Percentiles rank a stretch among this genome's conserved stretches.
phyloP scores from a whole-genome alignment of 2,888 invertebrate species.

The Strigamia crassipes region DNA sequence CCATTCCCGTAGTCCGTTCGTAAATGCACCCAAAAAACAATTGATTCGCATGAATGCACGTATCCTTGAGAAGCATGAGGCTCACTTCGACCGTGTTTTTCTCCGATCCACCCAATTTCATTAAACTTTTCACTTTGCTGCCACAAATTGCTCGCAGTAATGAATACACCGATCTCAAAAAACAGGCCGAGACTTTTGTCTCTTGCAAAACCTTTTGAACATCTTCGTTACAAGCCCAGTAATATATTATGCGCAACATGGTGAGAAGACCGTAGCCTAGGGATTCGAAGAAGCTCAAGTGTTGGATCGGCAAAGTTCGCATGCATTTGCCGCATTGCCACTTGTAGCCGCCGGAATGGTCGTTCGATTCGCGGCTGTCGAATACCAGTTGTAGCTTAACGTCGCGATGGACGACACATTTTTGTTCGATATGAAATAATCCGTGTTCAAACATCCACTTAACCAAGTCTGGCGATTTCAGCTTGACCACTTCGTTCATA shows the following conservation, averaged over 20 bases:
- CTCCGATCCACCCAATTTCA: conserved; percentile 39
- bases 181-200: conserved; percentile 45
- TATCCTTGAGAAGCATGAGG: neutral
- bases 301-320: conserved; percentile 47
- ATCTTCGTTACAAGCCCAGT: conserved; percentile 73
- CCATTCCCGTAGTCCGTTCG: conserved; percentile 47
- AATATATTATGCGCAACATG: conserved; percentile 81
- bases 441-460: conserved; percentile 51
- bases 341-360: conserved; percentile 49
- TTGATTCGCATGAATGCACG: conserved; percentile 28
- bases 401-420: conserved; percentile 46
- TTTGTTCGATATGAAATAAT: conserved; percentile 48
- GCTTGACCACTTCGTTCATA: conserved; percentile 32
- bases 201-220: conserved; percentile 44
- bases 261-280: conserved; percentile 62
- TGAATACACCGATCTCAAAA: conserved; percentile 48
- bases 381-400: conserved; percentile 49
- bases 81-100: conserved; percentile 48
- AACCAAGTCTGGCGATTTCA: conserved; percentile 45
- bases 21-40: conserved; percentile 47
- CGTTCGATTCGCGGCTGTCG: conserved; percentile 22
- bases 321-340: conserved; percentile 50
- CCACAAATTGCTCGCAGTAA: conserved; percentile 48
- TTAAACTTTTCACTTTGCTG: conserved; percentile 42
- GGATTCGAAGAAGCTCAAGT: conserved; percentile 49